Evolutionary conservation across 2,113 vertebrate genomes (phyloP), one percentile per base, ranked within the genome.

Genomic region (human): DNA sequence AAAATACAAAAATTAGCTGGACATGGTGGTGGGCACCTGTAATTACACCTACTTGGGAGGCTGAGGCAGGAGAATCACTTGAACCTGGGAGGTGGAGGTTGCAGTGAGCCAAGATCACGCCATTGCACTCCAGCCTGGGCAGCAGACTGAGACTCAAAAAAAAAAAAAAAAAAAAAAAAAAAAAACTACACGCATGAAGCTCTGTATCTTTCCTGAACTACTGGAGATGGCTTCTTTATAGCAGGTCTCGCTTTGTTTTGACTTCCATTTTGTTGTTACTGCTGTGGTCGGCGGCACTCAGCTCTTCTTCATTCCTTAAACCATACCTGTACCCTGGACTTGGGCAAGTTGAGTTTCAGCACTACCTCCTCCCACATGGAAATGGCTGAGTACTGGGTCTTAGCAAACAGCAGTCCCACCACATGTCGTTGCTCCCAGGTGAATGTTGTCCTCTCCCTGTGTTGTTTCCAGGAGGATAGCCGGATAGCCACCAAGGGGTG

Each of bases 311-410:
- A 99, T 98, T 99, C 99, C 98, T 99, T 99, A 97, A 99, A 99
- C 99, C 99, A 99, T 4, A 99, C 99, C 98, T 99, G 99, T 57
- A 99, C 99, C 96, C 99, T 98, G 97, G 99, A 99, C 95, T 99
- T 99, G 0, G 99, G 99, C 95, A 99, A 98, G 98, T 99, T 99
- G 99, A 99, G 99, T 98, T 99, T 99, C 96, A 99, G 98, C 4
- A 99, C 99, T 98, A 99, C 99, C 97, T 99, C 99, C 98, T 99
- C 99, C 27, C 99, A 98, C 99, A 99, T 99, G 98, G 99, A 99
- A 98, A 99, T 99, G 96, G 99, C 99, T 4, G 99, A 99, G 97
- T 99, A 99, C 66, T 99, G 99, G 22, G 99, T 99, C 99, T 99
- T 99, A 98, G 98, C 99, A 95, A 99, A 99, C 48, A 99, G 99